These are phyloP conservation scores for Rhagoletis zephyria DNA, from an alignment of 1,140 invertebrate genomes.

Conservation along the genomic window DNA sequence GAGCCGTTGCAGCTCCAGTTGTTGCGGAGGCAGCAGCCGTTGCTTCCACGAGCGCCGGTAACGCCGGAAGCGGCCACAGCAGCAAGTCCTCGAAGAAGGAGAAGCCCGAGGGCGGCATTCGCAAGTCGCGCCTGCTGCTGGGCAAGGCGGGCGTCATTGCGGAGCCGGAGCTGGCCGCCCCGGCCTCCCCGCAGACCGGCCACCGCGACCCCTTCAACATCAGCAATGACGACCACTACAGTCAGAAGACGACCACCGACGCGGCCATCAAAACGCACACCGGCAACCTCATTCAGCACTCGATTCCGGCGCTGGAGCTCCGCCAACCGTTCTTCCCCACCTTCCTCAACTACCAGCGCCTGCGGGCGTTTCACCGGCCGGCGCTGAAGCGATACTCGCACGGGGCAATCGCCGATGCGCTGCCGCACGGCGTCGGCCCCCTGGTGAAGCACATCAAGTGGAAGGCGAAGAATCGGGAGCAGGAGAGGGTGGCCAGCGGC, in stretches of 20 bases:
- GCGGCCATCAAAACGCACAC: constrained; percentile 85
- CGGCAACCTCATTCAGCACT: constrained; percentile 94
- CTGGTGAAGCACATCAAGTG: constrained; percentile 93
- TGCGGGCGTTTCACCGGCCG: constrained; percentile 95
- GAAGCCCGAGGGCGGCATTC: too few relatives aligned
- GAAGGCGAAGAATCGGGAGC: constrained; percentile 92
- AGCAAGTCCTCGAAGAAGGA: too few relatives aligned
- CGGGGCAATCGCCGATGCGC: constrained; percentile 81
- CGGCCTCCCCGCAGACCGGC: constrained; percentile 89
- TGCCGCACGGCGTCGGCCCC: constrained; percentile 84
- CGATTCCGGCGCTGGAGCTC: constrained; percentile 96
- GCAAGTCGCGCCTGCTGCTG: constrained; percentile 93
- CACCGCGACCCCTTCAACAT: constrained; percentile 98
- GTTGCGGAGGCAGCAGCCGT: too few relatives aligned
- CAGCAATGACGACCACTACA: constrained; percentile 97
- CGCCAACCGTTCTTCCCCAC: constrained; percentile 90
- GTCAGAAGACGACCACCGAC: constrained; percentile 88
- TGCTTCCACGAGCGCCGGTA: too few relatives aligned
- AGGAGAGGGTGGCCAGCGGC: constrained; percentile 92
- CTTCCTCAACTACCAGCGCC: constrained; percentile 54
- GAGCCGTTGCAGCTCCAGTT: too few relatives aligned
- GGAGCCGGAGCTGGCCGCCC: constrained; percentile 91
- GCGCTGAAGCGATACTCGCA: constrained; percentile 90
- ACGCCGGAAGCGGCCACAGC: too few relatives aligned
- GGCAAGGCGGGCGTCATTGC: constrained; percentile 96